Conservation (phyloP, 2,113 vertebrate genomes). For the Ptilorrhoa leucosticta region DNA sequence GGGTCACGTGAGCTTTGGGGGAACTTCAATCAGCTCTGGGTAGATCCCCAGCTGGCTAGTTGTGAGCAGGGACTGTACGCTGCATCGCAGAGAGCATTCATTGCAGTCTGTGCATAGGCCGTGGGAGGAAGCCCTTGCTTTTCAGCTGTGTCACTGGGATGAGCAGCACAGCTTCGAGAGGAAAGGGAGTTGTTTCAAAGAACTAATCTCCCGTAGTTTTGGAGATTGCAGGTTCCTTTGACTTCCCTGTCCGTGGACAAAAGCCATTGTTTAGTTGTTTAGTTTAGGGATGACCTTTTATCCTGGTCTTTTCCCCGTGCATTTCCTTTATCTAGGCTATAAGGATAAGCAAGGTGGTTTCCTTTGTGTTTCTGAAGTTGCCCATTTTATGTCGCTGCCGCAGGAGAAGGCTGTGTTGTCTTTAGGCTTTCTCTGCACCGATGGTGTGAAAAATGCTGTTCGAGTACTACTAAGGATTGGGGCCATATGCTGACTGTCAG, state of each 20-base stretch:
- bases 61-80: neutral
- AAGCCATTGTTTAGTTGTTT: neutral
- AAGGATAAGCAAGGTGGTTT: neutral
- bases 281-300: neutral
- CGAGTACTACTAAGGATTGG: neutral
- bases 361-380: neutral
- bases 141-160: neutral
- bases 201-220: neutral
- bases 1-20: neutral
- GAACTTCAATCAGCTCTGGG: neutral
- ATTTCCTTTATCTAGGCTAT: neutral
- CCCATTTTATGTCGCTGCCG: rapidly evolving
- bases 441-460: neutral
- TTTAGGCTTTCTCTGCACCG: neutral
- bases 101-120: neutral
- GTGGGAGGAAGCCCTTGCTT: neutral
- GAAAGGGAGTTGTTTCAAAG: neutral
- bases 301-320: neutral
- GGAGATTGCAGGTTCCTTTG: neutral
- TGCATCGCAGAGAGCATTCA: neutral
- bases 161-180: neutral
- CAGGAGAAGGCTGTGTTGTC: neutral
- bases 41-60: neutral
- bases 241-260: neutral
- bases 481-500: slow-evolving; percentile 37